A percentile compares a stretch with the other conserved stretches of the same genome.
These are phyloP conservation scores for Drosophila triauraria DNA, from an alignment of 1,140 invertebrate species.

Conservation along the genomic window DNA sequence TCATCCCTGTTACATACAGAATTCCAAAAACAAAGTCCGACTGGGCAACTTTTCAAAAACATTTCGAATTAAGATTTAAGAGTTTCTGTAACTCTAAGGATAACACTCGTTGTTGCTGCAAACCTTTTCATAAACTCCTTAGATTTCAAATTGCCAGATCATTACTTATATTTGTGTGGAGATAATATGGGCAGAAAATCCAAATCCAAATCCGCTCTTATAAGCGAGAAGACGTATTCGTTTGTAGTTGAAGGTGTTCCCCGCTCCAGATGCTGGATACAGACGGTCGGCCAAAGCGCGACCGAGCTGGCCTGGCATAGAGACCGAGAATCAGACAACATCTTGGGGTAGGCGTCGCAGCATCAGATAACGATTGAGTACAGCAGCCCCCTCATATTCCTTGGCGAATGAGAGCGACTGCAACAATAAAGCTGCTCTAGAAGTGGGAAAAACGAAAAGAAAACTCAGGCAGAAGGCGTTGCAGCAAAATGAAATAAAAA, in stretches of 20 bases:
- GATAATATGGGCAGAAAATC: neutral
- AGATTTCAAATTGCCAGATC: neutral
- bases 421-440: constrained; percentile 61
- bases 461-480: constrained; percentile 30
- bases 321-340: constrained; percentile 81
- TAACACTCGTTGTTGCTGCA: neutral
- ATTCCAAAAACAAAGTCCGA: too few relatives aligned
- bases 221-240: neutral
- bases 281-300: constrained; percentile 47
- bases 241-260: neutral
- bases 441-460: constrained; percentile 57
- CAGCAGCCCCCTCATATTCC: constrained; percentile 18
- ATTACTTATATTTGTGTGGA: neutral
- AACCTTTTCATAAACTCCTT: neutral
- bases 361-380: constrained; percentile 81
- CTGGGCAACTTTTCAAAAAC: too few relatives aligned
- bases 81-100: neutral
- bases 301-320: constrained; percentile 52
- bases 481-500: constrained; percentile 76
- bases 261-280: constrained; percentile 42
- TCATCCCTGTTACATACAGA: too few relatives aligned
- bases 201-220: too few relatives aligned
- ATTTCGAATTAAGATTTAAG: too few relatives aligned
- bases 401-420: constrained; percentile 4
- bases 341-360: constrained; percentile 62